Evolutionary conservation across 2,888 invertebrate genomes (phyloP).

Genomic region (Drosophila imparisetae): DNA sequence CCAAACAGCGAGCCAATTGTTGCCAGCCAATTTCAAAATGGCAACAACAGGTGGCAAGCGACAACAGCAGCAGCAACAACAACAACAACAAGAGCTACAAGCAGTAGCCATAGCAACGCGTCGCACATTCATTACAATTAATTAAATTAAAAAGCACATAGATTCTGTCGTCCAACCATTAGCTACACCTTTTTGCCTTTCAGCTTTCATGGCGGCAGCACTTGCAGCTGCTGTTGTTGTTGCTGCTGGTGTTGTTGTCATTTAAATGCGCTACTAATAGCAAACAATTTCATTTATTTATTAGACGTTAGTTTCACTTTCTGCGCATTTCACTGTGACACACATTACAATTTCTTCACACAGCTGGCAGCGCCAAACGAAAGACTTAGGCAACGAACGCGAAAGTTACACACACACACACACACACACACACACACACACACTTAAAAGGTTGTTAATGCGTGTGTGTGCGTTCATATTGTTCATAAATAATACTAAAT

Average conservation of each 20-base stretch:
- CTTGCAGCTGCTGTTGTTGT: constrained; percentile 7
- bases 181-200: constrained; percentile 40
- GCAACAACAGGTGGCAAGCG: constrained; percentile 29
- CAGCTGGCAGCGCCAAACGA: constrained; percentile 47
- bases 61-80: constrained; percentile 4
- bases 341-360: constrained; percentile 70
- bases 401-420: constrained; percentile 52
- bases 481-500: constrained; percentile 21
- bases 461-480: constrained; percentile 6
- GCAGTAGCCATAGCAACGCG: constrained; percentile 1
- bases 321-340: constrained; percentile 64
- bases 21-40: constrained; percentile 48
- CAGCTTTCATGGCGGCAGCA: constrained; percentile 46
- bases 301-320: constrained; percentile 74
- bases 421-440: too few species aligned
- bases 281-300: constrained; percentile 78
- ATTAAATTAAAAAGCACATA: constrained; percentile 70
- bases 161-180: constrained; percentile 57
- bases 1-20: constrained; percentile 48
- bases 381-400: constrained; percentile 67
- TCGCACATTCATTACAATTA: constrained; percentile 66
- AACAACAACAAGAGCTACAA: background rate
- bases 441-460: background rate
- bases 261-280: constrained; percentile 75
- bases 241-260: constrained; percentile 46